phyloP scores from a whole-genome alignment of 2,888 invertebrate species.

The Agrochola macilenta region DNA sequence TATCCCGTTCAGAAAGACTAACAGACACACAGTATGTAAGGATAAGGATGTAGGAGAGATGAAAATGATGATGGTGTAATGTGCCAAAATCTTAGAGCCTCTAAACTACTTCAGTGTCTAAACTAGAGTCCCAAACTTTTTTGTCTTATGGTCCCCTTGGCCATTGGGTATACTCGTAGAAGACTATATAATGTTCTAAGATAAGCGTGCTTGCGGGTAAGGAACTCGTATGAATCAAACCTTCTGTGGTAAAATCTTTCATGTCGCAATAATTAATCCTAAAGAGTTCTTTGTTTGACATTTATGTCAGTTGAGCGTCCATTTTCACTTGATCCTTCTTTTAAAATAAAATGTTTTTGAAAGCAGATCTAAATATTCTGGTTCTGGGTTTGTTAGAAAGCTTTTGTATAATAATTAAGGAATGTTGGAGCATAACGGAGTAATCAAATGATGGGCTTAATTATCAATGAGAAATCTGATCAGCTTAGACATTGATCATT shows the following conservation, averaged over 20 bases:
- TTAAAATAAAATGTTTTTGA: neutral
- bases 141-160: neutral
- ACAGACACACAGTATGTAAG: no score
- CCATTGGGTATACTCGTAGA: no score
- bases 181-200: no score
- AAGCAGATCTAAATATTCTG: conserved; percentile 3
- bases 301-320: conserved; percentile 48
- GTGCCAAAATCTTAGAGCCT: no score
- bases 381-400: conserved; percentile 24
- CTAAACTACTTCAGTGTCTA: neutral
- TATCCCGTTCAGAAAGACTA: no score
- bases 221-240: neutral
- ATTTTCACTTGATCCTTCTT: conserved; percentile 26
- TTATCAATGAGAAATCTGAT: conserved; percentile 49
- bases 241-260: conserved; percentile 22
- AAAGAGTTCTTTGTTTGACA: conserved; percentile 60
- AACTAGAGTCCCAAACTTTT: neutral
- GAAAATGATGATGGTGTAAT: no score
- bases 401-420: conserved; percentile 30
- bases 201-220: neutral
- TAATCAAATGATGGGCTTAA: conserved; percentile 41
- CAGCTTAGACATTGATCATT: conserved; percentile 36
- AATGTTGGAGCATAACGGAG: conserved; percentile 31
- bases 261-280: conserved; percentile 53
- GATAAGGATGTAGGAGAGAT: no score